A percentile compares a stretch with the other conserved stretches of the same genome.
These are phyloP conservation scores for Euphydryas editha DNA, from an alignment of 2,888 invertebrate species.

Conservation along the genomic window DNA sequence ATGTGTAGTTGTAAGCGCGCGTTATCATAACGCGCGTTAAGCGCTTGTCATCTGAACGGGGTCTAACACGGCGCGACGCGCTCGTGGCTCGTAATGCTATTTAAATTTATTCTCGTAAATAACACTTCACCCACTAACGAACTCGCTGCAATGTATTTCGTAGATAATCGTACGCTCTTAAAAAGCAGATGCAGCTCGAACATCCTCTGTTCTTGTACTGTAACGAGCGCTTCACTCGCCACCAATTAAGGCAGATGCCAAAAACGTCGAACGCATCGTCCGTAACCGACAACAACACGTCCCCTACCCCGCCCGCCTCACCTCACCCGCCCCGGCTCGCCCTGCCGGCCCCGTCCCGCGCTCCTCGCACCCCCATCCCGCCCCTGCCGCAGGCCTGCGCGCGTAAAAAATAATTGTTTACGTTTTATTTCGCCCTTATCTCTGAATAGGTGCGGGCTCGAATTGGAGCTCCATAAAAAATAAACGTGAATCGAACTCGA, in stretches of 20 bases:
- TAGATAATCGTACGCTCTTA: conserved; percentile 27
- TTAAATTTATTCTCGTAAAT: conserved; percentile 5
- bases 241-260: conserved; percentile 39
- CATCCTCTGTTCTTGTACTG: conserved; percentile 25
- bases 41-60: no score
- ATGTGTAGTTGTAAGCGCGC: no score
- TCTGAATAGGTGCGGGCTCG: conserved; percentile 25
- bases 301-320: not conserved
- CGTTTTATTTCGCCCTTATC: conserved; percentile 39
- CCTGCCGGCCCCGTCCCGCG: not conserved
- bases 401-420: conserved; percentile 39
- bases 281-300: conserved; percentile 22
- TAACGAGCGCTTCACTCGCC: conserved; percentile 37
- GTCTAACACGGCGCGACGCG: no score
- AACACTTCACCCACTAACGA: conserved; percentile 16
- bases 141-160: conserved; percentile 9
- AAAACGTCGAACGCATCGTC: conserved; percentile 30
- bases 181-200: conserved; percentile 22
- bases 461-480: conserved; percentile 26
- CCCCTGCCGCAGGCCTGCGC: conserved; percentile 16
- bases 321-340: not conserved
- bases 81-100: not conserved
- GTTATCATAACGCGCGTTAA: no score
- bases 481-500: conserved; percentile 18
- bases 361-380: not conserved